Percentiles rank a stretch among this genome's conserved stretches.
Evolutionary conservation across 2,888 invertebrate species (phyloP).

Genomic region (Diploptera punctata): DNA sequence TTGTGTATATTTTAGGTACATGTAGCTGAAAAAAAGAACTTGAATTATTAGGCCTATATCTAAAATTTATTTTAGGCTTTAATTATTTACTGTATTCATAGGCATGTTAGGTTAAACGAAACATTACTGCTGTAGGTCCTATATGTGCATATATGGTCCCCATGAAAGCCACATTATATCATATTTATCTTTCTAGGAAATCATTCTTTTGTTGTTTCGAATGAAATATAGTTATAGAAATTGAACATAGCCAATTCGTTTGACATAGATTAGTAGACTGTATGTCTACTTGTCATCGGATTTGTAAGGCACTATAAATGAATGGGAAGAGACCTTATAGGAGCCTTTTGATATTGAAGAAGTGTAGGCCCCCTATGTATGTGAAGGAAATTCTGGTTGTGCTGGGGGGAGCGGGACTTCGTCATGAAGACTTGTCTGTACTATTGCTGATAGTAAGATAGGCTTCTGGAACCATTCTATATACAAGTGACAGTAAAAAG

Average conservation of each 20-base stretch:
- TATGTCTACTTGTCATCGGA: constrained; percentile 9
- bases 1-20: no score
- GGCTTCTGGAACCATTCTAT: constrained; percentile 1
- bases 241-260: constrained; percentile 8
- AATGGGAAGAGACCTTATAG: not conserved
- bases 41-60: no score
- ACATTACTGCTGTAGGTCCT: no score
- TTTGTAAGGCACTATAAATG: not conserved
- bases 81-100: no score
- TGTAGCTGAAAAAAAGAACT: no score
- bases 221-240: constrained; percentile 3
- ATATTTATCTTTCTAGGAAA: no score
- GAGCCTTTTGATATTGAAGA: not conserved
- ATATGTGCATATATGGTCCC: no score
- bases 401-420: not conserved
- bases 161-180: no score
- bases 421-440: constrained; percentile 29
- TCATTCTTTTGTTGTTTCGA: no score
- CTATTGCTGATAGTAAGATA: constrained; percentile 28
- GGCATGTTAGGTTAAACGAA: no score
- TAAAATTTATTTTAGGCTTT: no score
- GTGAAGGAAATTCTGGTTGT: not conserved
- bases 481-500: not conserved
- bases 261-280: not conserved
- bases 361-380: not conserved